Percentiles rank a stretch among this genome's conserved stretches.
These are phyloP conservation scores for Hoplias malabaricus DNA, from an alignment of 2,113 vertebrate species.

Conservation along the genomic window DNA sequence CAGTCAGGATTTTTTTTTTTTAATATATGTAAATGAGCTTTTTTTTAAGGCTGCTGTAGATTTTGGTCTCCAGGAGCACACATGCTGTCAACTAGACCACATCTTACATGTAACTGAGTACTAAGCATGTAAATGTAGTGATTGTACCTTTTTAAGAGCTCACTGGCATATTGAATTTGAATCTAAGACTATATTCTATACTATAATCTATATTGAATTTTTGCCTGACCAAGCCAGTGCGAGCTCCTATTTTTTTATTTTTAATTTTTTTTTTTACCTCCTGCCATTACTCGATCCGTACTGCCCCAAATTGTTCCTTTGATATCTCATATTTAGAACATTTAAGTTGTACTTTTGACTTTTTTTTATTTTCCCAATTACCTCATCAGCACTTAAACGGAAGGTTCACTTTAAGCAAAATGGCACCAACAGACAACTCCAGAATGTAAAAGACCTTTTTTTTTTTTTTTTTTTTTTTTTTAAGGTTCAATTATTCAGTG, in stretches of 20 bases:
- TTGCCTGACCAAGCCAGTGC: neutral
- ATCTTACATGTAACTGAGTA: neutral
- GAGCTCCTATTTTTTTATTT: no score
- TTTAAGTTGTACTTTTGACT: conserved; percentile 73
- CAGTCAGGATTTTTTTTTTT: neutral
- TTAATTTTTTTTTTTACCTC: neutral
- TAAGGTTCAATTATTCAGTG: conserved; percentile 60
- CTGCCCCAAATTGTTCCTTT: conserved; percentile 1
- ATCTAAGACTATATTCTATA: no score
- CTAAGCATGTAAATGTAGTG: neutral
- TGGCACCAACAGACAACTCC: conserved; percentile 82
- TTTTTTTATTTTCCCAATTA: conserved; percentile 76
- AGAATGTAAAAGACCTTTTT: conserved; percentile 82
- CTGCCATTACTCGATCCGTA: neutral
- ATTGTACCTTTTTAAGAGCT: neutral
- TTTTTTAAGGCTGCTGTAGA: neutral
- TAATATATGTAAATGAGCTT: neutral
- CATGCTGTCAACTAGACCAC: neutral
- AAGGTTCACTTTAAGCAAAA: conserved; percentile 81
- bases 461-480: conserved; percentile 72
- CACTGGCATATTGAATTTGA: neutral
- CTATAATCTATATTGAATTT: no score
- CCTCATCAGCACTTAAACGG: conserved; percentile 91
- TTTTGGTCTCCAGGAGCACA: conserved; percentile 1
- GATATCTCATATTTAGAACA: neutral